Base-by-base conservation (phyloP, 2,888 invertebrate species). In the Tromatobia lineatoria region DNA sequence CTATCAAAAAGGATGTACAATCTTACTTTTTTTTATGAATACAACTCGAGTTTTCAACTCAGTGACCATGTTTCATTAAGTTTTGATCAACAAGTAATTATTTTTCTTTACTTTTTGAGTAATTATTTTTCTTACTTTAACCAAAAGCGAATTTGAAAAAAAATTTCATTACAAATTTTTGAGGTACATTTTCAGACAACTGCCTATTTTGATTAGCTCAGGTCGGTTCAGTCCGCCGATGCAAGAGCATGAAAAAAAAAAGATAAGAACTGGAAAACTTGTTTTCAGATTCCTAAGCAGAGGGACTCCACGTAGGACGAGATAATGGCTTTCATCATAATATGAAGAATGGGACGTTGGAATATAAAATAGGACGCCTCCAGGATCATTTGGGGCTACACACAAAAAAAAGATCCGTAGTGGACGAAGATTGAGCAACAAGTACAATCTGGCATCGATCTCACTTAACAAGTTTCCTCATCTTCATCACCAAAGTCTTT, bases 301-400 rank as follows among this genome's bases (percentile, higher is more conserved):
- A 54, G 23, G 54, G 8, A 23, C 23, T 20, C 23, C 11, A 54
- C 23, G 15, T 23, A 20, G 54, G 54, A 54, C 23, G 54, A 23
- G 23, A 54, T 0, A 20, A 4, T 23, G 20, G 54, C 23, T 10
- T 20, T 0, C 54, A 20, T 23, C 2, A 23, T 8, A 54, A 54
- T 54, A 54, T 54, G 54, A 61, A 34, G 34, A n/a, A n/a, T 18
- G 38, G 38, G 18, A 61, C 18, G 15, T 61, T 61, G 61, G 38
- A 61, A n/a, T n/a, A n/a, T n/a, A n/a, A n/a, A n/a, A n/a, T 18
- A 8, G 3, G 18, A 18, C 38, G 18, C 8, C 10, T 18, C n/a
- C n/a, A 38, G n/a, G n/a, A 59, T 0, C 34, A 29, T 3, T n/a
- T n/a, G 13, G n/a, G n/a, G 25, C 61, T 61, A 18, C 34, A 18